Percentiles rank a stretch among this genome's conserved stretches.
Evolutionary conservation across 1,140 invertebrate species (phyloP).

Genomic region (Bombus pascuorum): DNA sequence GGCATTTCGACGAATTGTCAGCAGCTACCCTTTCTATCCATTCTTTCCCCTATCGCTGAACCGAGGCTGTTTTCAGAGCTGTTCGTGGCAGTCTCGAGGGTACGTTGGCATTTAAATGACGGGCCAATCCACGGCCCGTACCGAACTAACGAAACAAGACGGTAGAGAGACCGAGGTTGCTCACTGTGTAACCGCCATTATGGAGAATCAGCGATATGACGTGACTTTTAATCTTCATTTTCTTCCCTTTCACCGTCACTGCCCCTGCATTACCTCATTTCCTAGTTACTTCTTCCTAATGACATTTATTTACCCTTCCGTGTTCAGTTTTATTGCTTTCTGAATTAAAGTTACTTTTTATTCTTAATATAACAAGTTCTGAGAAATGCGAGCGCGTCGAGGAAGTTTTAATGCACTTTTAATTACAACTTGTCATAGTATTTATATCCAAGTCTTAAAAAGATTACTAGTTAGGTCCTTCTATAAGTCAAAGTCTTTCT

Average conservation of each 20-base stretch:
- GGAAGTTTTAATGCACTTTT: neutral
- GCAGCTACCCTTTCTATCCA: conserved; percentile 54
- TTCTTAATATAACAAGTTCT: neutral
- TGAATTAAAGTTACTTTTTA: neutral
- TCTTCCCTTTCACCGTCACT: conserved; percentile 23
- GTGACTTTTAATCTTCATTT: conserved; percentile 63
- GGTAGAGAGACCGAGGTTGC: conserved; percentile 58
- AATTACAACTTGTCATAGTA: neutral
- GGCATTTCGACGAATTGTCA: conserved; percentile 61
- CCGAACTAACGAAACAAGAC: conserved; percentile 71
- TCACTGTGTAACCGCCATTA: conserved; percentile 58
- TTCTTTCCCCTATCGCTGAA: neutral
- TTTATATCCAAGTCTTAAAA: neutral
- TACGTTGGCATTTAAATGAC: conserved; percentile 77
- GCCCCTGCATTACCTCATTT: neutral
- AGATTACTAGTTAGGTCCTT: neutral
- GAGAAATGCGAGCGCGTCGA: neutral
- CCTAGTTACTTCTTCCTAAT: neutral
- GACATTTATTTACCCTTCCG: conserved; percentile 1
- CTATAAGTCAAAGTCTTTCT: neutral
- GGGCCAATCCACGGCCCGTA: conserved; percentile 63
- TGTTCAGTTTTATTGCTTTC: neutral
- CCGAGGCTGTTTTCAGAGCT: conserved; percentile 31
- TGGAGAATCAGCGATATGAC: conserved; percentile 56
- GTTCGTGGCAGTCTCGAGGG: conserved; percentile 27